Conservation (phyloP, 1,140 invertebrate species). For the Potamilus streckersoni region DNA sequence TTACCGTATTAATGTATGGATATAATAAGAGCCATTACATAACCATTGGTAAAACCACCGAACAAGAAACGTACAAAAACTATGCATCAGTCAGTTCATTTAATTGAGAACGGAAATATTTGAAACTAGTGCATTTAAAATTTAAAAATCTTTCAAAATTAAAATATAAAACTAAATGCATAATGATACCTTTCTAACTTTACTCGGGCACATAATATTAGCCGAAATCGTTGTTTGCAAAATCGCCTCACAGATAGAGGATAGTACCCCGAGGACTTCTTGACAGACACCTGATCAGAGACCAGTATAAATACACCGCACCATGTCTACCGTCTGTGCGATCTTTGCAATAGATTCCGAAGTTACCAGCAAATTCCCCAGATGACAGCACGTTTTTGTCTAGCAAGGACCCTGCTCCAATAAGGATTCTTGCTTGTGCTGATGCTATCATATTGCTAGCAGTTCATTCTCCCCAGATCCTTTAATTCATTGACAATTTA, state of each 20-base stretch:
- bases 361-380: slow-evolving; percentile 11
- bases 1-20: no score
- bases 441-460: slow-evolving; percentile 14
- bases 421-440: slow-evolving; percentile 14
- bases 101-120: no score
- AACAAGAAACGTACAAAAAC: no score
- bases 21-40: no score
- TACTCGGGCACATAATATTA: no score
- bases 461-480: background rate
- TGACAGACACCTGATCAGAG: background rate
- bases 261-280: slow-evolving; percentile 11
- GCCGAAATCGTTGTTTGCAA: no score
- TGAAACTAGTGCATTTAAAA: no score
- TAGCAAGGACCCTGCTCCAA: slow-evolving; percentile 16
- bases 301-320: slow-evolving; percentile 27
- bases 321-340: background rate
- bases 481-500: slow-evolving; percentile 22
- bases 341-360: slow-evolving; percentile 11
- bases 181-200: no score
- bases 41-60: no score
- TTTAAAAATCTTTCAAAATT: no score
- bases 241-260: slow-evolving; percentile 2
- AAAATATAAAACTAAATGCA: no score
- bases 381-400: background rate
- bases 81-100: no score